A percentile compares a stretch with the other conserved stretches of the same genome.
These are phyloP conservation scores for Unio delphinus DNA, from an alignment of 2,888 invertebrate genomes.

Conservation along the genomic window DNA sequence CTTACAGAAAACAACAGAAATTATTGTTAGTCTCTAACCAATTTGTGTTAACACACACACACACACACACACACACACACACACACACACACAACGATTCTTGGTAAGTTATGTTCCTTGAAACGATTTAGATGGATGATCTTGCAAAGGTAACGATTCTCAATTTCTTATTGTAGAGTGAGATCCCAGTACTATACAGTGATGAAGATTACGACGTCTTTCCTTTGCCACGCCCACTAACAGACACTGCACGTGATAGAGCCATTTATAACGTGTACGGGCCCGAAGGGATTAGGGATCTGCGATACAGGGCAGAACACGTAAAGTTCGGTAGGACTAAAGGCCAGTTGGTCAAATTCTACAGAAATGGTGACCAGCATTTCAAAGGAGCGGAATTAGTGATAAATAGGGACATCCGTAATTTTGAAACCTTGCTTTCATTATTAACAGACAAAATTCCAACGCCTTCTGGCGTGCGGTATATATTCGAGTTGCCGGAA, in stretches of 20 bases:
- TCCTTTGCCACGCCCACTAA: constrained; percentile 34
- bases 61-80: too few species aligned
- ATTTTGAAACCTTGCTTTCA: constrained; percentile 87
- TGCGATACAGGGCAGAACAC: constrained; percentile 30
- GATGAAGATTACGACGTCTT: constrained; percentile 36
- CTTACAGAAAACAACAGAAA: too few species aligned
- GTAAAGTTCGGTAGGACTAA: constrained; percentile 15
- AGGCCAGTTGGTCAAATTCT: constrained; percentile 81
- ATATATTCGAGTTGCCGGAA: constrained; percentile 89
- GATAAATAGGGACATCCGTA: constrained; percentile 89
- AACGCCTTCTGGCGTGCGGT: constrained; percentile 88
- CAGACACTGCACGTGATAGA: constrained; percentile 29
- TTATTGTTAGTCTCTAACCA: too few species aligned
- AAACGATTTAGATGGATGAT: too few species aligned
- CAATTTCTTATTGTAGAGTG: constrained; percentile 40
- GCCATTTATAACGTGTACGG: constrained; percentile 12
- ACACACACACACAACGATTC: too few species aligned
- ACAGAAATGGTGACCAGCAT: constrained; percentile 93
- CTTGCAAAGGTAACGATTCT: too few species aligned
- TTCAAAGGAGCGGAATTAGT: constrained; percentile 90
- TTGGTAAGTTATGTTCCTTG: too few species aligned
- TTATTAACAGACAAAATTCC: constrained; percentile 90
- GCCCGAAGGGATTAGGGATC: not conserved
- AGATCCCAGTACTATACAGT: constrained; percentile 35
- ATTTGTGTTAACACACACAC: too few species aligned